Conservation (phyloP, 30 jellyfish, hydroid and myxozoan species). For the Haliclystus octoradiatus region DNA sequence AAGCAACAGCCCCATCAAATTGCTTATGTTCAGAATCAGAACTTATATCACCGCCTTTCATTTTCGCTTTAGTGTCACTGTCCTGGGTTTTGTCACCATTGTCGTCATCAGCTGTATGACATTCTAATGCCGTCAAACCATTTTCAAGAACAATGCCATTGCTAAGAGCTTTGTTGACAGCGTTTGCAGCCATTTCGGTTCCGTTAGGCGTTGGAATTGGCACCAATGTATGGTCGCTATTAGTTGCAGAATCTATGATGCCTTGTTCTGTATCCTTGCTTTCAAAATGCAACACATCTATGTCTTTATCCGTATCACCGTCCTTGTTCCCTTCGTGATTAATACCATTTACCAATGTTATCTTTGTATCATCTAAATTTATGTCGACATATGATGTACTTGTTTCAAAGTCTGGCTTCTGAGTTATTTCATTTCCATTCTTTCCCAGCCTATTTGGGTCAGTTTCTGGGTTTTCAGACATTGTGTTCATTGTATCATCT, state of each 20-base stretch:
- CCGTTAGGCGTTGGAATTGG: neutral
- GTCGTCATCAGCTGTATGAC: slow-evolving; percentile 1
- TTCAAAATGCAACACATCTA: slow-evolving; percentile 16
- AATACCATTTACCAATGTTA: too few species aligned
- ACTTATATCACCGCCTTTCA: slow-evolving; percentile 6
- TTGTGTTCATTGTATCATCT: too few species aligned
- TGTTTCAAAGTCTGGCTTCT: too few species aligned
- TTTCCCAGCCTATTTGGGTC: too few species aligned
- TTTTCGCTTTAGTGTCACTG: neutral
- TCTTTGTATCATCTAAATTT: too few species aligned
- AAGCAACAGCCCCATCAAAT: neutral
- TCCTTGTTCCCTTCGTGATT: too few species aligned
- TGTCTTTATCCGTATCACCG: too few species aligned
- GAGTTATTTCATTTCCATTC: too few species aligned
- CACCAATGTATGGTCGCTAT: neutral
- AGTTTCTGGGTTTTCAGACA: too few species aligned
- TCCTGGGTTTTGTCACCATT: slow-evolving; percentile 1
- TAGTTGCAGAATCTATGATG: slow-evolving; percentile 6
- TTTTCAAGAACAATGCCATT: neutral
- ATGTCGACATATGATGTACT: too few species aligned
- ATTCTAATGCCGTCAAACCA: neutral
- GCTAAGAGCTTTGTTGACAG: neutral
- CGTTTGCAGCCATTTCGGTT: neutral
- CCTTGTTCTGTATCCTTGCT: slow-evolving; percentile 22
- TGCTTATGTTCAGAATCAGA: neutral